These are phyloP conservation scores for Diplazon laetatorius DNA, from an alignment of 2,888 invertebrate genomes.

Conservation along the genomic window DNA sequence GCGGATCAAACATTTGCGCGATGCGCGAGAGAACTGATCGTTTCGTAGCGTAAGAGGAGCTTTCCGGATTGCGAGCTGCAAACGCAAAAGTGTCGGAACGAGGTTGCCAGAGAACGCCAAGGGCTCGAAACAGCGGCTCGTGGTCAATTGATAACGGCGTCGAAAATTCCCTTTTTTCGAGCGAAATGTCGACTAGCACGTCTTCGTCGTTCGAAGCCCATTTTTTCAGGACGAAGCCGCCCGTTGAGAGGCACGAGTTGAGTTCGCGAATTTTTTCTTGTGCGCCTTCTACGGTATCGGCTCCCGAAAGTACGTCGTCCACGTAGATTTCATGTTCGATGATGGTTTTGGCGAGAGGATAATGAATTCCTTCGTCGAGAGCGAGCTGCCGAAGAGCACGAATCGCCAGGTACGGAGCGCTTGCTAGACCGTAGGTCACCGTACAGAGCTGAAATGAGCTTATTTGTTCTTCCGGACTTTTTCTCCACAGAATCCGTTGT, in stretches of 20 bases:
- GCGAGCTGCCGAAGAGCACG: slow-evolving; percentile 28
- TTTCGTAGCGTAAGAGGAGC: neutral
- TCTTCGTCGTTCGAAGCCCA: slow-evolving; percentile 4
- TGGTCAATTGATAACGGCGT: neutral
- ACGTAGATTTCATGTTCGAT: neutral
- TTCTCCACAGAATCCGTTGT: slow-evolving; percentile 78
- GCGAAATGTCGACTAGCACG: neutral
- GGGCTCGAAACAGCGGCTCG: neutral
- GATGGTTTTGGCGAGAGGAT: slow-evolving; percentile 9
- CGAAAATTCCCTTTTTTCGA: neutral
- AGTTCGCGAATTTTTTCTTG: neutral
- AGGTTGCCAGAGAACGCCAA: neutral
- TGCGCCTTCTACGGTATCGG: neutral
- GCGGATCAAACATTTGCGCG: slow-evolving; percentile 11
- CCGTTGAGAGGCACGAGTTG: neutral
- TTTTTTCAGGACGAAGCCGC: neutral
- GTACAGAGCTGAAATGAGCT: slow-evolving; percentile 14
- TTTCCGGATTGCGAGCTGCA: neutral
- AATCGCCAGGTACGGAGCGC: neutral
- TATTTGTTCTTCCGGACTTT: slow-evolving; percentile 60
- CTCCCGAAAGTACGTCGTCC: too few species aligned
- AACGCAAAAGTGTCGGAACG: neutral
- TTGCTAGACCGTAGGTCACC: neutral
- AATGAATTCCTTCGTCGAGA: slow-evolving; percentile 7
- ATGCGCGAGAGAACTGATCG: neutral